Evolutionary conservation across 1,140 invertebrate species (phyloP).

Genomic region (Doryteuthis pealeii): DNA sequence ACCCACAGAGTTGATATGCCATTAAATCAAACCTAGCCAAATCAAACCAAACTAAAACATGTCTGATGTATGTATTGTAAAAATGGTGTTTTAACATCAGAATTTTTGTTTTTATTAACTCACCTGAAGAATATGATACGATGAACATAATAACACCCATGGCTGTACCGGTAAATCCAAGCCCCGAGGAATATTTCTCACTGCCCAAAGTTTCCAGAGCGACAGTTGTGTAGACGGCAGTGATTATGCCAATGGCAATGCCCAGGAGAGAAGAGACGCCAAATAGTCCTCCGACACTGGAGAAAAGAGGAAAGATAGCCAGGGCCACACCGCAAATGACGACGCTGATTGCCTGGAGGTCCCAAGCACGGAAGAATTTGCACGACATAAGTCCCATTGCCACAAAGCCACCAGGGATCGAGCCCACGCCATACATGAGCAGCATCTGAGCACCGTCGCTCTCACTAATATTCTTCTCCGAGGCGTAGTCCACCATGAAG

Average conservation of each 20-base stretch:
- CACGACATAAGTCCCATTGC: neutral
- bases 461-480: neutral
- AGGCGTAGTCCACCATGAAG: neutral
- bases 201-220: neutral
- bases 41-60: no score
- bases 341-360: neutral
- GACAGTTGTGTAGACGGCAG: neutral
- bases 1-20: no score
- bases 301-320: neutral
- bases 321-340: neutral
- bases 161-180: neutral
- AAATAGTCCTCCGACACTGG: neutral
- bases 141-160: neutral
- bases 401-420: neutral
- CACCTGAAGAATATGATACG: neutral
- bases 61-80: no score
- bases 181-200: neutral
- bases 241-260: neutral
- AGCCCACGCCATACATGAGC: neutral
- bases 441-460: neutral
- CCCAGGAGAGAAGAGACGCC: neutral
- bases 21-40: no score
- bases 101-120: no score
- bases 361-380: neutral
- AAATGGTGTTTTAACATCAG: no score